Percentiles rank a stretch among this genome's conserved stretches.
Evolutionary conservation across 2,113 vertebrate genomes (phyloP).

Genomic region (Cyanistes caeruleus): DNA sequence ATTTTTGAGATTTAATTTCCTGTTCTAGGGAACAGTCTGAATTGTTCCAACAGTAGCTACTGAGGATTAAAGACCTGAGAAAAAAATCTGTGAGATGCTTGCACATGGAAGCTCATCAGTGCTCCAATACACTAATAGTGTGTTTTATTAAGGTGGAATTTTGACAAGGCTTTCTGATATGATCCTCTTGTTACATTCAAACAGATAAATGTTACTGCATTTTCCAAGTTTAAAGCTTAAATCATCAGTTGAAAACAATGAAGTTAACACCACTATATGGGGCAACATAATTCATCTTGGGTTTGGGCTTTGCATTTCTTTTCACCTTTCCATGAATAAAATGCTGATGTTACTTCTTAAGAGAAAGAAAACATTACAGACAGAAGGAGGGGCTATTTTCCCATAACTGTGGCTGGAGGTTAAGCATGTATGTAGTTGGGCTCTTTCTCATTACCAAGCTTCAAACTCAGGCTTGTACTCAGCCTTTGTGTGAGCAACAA

Average conservation of each 20-base stretch:
- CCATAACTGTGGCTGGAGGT: neutral
- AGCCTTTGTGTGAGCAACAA: neutral
- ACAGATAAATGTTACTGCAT: neutral
- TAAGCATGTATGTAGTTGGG: neutral
- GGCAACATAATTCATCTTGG: neutral
- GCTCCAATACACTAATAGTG: neutral
- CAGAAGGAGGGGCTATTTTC: neutral
- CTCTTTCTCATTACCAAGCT: neutral
- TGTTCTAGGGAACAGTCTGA: neutral
- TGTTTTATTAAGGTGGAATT: conserved; percentile 39
- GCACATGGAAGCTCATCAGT: neutral
- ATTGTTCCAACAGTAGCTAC: neutral
- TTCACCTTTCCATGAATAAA: neutral
- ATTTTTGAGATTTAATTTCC: conserved; percentile 1
- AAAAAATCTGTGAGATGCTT: neutral
- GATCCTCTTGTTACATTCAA: neutral
- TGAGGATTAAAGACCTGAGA: neutral
- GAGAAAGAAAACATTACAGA: neutral
- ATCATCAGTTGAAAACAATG: neutral
- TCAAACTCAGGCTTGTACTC: neutral
- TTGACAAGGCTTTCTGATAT: conserved; percentile 7
- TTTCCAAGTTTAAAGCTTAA: conserved; percentile 3
- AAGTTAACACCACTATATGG: neutral
- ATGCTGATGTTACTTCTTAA: neutral
- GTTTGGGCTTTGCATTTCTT: neutral